These are phyloP conservation scores for Holothuria glaberrima DNA, from an alignment of 35 echinoderm and acorn worm genomes.

Conservation along the genomic window DNA sequence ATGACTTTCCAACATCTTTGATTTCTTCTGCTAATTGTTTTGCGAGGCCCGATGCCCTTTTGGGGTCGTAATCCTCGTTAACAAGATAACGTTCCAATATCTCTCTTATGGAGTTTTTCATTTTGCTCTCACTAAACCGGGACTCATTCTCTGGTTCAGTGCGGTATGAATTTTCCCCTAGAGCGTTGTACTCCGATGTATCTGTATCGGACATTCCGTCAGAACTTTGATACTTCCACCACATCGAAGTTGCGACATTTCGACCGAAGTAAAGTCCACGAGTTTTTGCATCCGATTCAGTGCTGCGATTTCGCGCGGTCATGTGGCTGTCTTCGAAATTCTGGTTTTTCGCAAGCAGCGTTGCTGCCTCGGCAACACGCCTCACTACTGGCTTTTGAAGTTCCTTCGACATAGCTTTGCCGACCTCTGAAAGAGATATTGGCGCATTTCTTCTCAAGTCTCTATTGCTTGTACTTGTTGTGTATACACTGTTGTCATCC, in stretches of 20 bases:
- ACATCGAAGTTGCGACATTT: slow-evolving; percentile 35
- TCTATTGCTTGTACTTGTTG: not conserved
- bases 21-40: slow-evolving; percentile 20
- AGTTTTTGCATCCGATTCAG: not conserved
- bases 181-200: not conserved
- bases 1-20: slow-evolving; percentile 15
- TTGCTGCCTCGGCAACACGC: slow-evolving; percentile 18
- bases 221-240: slow-evolving; percentile 19
- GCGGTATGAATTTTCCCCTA: not conserved
- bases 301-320: not conserved
- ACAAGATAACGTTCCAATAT: slow-evolving; percentile 30
- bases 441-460: not conserved
- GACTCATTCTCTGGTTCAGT: not conserved
- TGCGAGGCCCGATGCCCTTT: not conserved
- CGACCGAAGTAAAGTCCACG: slow-evolving; percentile 43
- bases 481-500: too few species aligned
- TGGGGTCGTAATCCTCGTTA: not conserved
- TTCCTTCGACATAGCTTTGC: not conserved
- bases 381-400: not conserved
- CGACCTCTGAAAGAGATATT: not conserved
- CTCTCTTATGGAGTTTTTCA: slow-evolving; percentile 12
- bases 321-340: not conserved
- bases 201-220: not conserved
- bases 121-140: slow-evolving; percentile 9
- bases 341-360: not conserved